Base-by-base conservation (phyloP, 2,888 invertebrate species). In the Lithosia quadra region DNA sequence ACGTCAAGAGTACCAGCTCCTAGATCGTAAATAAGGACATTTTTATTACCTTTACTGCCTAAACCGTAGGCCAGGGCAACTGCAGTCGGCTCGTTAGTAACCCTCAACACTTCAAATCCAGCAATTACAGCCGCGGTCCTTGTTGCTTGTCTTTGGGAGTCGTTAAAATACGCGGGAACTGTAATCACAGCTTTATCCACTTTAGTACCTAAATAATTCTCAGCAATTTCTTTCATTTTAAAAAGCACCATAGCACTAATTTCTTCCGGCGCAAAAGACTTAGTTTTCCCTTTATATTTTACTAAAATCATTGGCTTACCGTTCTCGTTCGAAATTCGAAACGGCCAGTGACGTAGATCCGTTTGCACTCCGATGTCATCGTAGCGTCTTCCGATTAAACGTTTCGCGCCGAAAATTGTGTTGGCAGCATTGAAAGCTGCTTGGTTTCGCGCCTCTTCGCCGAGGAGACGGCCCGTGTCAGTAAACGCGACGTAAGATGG, bases 1-100 rank as follows among this genome's bases (percentile, higher is more conserved):
- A 92, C 91, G 58, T 93, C 91, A 7, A 92, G 86, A 57, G 90
- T 92, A 3, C 92, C 92, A 0, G 92, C 93, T 5, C 93, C 93
- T 39, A 93, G 71, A 74, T 93, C 92, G 72, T 90, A 93, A 8
- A 93, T 81, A 1, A 92, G 67, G 2, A 92, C 81, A 58, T 91
- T 88, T 34, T 84, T 85, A 2, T 87, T 49, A 5, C 69, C 83
- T 72, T 79, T 80, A 61, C 84, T 84, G 56, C 86, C 84, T 9
- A 91, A 72, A 0, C 92, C 91, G 63, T 90, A 92, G 2, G 92
- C 90, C 2, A 93, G 77, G 0, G 92, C 92, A 0, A 92, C 92
- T 0, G 92, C 91, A 0, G 92, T 91, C 0, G 92, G 91, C 67
- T 93, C 93, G 49, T 92, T 93, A 0, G 90, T 85, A 1, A 93